Percentiles rank a stretch among this genome's conserved stretches.
Evolutionary conservation across 2,888 invertebrate species (phyloP).

Genomic region (Chydorus sphaericus): DNA sequence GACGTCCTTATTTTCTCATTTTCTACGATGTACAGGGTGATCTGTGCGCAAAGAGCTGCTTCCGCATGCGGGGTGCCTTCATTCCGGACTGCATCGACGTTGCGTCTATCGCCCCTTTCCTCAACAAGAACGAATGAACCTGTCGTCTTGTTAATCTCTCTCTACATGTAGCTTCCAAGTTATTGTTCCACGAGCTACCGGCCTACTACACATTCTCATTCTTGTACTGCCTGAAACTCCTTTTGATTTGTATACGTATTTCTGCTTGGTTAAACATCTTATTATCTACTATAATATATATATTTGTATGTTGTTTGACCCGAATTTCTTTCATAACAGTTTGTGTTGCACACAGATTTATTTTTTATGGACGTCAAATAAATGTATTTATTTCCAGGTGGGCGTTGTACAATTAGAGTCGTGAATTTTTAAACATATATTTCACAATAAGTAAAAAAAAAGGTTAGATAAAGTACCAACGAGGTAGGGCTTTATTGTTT

Average conservation of each 20-base stretch:
- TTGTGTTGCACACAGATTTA: neutral
- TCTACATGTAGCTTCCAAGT: neutral
- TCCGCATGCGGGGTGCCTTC: slow-evolving; percentile 65
- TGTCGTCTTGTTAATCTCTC: neutral
- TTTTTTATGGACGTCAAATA: neutral
- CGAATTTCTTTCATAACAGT: neutral
- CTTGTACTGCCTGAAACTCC: neutral
- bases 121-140: slow-evolving; percentile 29
- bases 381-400: slow-evolving; percentile 3
- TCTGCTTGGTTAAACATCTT: neutral
- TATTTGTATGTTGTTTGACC: neutral
- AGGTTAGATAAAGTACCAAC: neutral
- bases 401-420: neutral
- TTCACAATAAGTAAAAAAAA: neutral
- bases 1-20: too few species aligned
- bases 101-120: slow-evolving; percentile 61
- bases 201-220: neutral
- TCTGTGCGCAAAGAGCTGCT: slow-evolving; percentile 67
- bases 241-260: neutral
- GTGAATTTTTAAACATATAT: neutral
- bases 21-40: too few species aligned
- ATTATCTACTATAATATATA: too few species aligned
- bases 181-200: neutral
- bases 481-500: neutral
- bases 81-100: slow-evolving; percentile 75